Conservation (phyloP, 2,113 vertebrate species). For the Sterrhoptilus dennistouni region DNA sequence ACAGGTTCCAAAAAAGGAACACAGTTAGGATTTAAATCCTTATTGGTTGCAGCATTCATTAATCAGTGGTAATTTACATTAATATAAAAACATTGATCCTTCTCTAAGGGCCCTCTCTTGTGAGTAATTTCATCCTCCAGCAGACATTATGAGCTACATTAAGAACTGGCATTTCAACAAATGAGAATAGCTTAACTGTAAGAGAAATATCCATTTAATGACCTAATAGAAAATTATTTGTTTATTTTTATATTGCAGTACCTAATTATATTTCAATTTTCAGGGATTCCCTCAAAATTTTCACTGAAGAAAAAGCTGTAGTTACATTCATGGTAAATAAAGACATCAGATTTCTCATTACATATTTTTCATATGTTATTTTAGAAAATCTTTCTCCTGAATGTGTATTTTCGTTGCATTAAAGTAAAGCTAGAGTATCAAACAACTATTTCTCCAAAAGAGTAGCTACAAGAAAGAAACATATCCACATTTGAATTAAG, state of each 20-base stretch:
- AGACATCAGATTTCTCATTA: neutral
- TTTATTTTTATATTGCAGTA: slow-evolving; percentile 26
- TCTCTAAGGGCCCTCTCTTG: slow-evolving; percentile 32
- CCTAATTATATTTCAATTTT: slow-evolving; percentile 10
- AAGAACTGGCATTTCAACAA: slow-evolving; percentile 55
- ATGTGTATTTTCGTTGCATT: neutral
- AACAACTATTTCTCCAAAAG: neutral
- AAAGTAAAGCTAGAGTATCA: neutral
- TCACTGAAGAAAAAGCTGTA: neutral
- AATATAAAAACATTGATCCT: slow-evolving; percentile 71
- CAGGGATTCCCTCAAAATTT: neutral
- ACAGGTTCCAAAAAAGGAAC: neutral
- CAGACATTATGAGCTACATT: slow-evolving; percentile 63
- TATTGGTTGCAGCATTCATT: slow-evolving; percentile 49
- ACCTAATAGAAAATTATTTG: slow-evolving; percentile 45
- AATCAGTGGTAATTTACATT: slow-evolving; percentile 65
- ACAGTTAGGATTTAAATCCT: slow-evolving; percentile 23
- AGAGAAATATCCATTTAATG: slow-evolving; percentile 63
- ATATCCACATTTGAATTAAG: neutral
- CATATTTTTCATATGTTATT: neutral
- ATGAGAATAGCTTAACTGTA: slow-evolving; percentile 43
- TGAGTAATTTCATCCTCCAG: slow-evolving; percentile 66
- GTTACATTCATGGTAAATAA: neutral
- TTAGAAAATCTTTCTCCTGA: neutral
- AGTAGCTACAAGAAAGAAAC: neutral